Base-by-base conservation (phyloP, 2,888 invertebrate species). In the Sussaba pulchella region DNA sequence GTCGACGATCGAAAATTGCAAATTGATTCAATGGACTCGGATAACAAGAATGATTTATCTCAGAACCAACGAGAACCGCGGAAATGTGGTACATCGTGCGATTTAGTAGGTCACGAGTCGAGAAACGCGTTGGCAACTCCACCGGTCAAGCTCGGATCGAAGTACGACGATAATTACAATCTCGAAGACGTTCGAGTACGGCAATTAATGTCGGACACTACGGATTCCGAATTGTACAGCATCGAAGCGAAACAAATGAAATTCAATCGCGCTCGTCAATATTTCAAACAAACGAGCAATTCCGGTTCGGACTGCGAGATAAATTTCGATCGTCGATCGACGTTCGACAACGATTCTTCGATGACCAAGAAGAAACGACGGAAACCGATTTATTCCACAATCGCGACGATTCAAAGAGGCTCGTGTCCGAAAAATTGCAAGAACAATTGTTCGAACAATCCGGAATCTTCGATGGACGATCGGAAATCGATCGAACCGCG, bases 201-300 rank as follows among this genome's bases (percentile, higher is more conserved):
- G 8, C 71, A 75, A 41, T 14, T 74, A 2, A 36, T 59, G 19
- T 82, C 77, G 0, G 77, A 77, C 73, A 77, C 77, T 1, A 76
- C 74, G 6, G 78, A 82, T 39, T 82, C 81, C 12, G 82, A 82
- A 24, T 57, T 73, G 17, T 77, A 73, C 41, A 59, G 52, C 19
- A 17, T 67, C 4, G 64, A 69, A 10, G 17, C 19, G 9, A 64
- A 67, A 3, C 31, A 67, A 50, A 26, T 26, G 17, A 71, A 64
- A 3, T n/a, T 36, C 0, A 52, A 12, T 10, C 24, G 31, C 0
- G n/a, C 26, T 9, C 57, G 21, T 31, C 12, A 17, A 6, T 67
- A 19, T 8, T 47, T 63, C 4, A 81, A 77, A n/a, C 77, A 66
- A 21, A 81, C 69, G n/a, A 81, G 81, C 39, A 63, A 31, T n/a